Evolutionary conservation across 2,888 invertebrate species (phyloP).

Genomic region (Lepidocyrtinus sp.): DNA sequence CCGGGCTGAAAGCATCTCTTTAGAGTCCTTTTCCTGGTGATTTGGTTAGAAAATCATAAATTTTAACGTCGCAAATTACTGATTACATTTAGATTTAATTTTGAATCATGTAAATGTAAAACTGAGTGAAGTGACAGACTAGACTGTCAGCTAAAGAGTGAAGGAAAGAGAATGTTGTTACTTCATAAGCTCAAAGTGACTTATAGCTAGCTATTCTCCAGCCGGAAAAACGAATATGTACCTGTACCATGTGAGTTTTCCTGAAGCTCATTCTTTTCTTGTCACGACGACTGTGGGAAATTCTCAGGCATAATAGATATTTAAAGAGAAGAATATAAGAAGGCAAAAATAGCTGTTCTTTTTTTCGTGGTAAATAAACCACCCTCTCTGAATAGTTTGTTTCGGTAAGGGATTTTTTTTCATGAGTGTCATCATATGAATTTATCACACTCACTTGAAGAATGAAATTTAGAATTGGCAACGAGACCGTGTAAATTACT

Average conservation of each 20-base stretch:
- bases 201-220: not conserved
- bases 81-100: too few species aligned
- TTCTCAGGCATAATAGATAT: constrained; percentile 12
- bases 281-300: constrained; percentile 21
- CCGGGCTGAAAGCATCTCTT: too few species aligned
- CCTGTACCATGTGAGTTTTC: not conserved
- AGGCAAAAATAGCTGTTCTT: not conserved
- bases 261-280: not conserved
- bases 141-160: not conserved
- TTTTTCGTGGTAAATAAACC: not conserved
- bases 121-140: too few species aligned
- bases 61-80: too few species aligned
- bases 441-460: too few species aligned
- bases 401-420: not conserved
- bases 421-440: not conserved
- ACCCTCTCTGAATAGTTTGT: not conserved
- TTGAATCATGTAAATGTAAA: too few species aligned
- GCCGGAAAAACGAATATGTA: not conserved
- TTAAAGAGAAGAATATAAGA: not conserved
- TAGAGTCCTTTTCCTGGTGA: too few species aligned
- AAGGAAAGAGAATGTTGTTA: not conserved
- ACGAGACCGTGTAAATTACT: too few species aligned
- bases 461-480: too few species aligned
- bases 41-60: too few species aligned
- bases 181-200: not conserved